A percentile compares a stretch with the other conserved stretches of the same genome.
Evolutionary conservation across 2,888 invertebrate species (phyloP).

Genomic region (Trissoscelio sp.): DNA sequence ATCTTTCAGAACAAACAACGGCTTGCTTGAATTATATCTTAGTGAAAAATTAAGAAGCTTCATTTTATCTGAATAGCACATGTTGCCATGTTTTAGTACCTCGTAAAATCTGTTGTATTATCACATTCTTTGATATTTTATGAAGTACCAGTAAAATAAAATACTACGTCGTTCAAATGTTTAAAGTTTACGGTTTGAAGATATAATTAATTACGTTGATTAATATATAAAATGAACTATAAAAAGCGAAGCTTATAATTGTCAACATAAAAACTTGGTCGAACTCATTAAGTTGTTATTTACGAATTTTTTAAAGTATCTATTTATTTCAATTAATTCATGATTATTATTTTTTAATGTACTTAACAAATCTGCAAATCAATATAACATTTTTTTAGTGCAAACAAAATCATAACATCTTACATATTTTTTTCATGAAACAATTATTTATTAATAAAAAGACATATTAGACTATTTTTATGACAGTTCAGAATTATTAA

Average conservation of each 20-base stretch:
- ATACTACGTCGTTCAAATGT: constrained; percentile 28
- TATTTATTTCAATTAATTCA: neutral
- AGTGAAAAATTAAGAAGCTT: constrained; percentile 49
- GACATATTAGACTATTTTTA: no score
- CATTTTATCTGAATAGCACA: constrained; percentile 42
- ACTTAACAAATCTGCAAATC: no score
- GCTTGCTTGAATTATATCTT: constrained; percentile 27
- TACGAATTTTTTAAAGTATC: no score
- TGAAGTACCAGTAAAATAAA: constrained; percentile 49
- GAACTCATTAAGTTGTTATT: neutral
- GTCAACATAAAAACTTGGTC: constrained; percentile 8
- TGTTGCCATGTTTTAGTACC: constrained; percentile 43
- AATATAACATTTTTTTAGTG: no score
- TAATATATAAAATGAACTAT: constrained; percentile 8
- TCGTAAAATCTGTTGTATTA: constrained; percentile 46
- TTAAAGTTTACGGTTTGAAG: constrained; percentile 12
- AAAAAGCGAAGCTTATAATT: constrained; percentile 2
- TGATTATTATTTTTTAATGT: no score
- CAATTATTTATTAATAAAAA: no score
- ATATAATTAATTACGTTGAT: constrained; percentile 32
- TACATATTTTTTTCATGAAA: no score
- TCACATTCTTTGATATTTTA: constrained; percentile 58
- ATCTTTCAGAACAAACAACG: constrained; percentile 12
- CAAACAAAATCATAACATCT: no score
- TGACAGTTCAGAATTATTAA: no score